Percentiles rank a stretch among this genome's conserved stretches.
phyloP scores from a whole-genome alignment of 2,888 invertebrate genomes.

The Drosophila kokeensis region DNA sequence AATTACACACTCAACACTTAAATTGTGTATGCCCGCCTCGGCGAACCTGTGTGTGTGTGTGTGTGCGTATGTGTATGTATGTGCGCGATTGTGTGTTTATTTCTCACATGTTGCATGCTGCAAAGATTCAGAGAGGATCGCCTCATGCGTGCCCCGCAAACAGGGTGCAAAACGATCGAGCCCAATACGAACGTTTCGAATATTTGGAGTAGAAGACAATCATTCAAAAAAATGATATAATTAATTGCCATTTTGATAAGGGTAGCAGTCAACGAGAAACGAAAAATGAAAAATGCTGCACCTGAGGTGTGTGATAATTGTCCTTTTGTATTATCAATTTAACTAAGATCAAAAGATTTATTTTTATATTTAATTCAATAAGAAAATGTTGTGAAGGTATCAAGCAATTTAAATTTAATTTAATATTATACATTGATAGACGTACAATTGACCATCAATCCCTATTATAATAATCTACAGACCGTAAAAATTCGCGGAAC shows the following conservation, averaged over 20 bases:
- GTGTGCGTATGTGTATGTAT: conserved; percentile 19
- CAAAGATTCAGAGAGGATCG: conserved; percentile 66
- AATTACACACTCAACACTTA: conserved; percentile 85
- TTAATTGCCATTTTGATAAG: conserved; percentile 63
- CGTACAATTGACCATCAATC: conserved; percentile 11
- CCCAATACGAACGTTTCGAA: conserved; percentile 47
- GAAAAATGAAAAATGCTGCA: conserved; percentile 26
- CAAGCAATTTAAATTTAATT: neutral
- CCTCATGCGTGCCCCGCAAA: conserved; percentile 45
- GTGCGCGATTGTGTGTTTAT: conserved; percentile 28
- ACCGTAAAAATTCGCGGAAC: conserved; percentile 64
- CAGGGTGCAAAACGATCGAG: conserved; percentile 75
- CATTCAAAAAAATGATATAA: conserved; percentile 48
- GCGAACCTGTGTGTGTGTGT: conserved; percentile 6
- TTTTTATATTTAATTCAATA: neutral
- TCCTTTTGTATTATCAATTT: conserved; percentile 16
- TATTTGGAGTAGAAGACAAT: conserved; percentile 44
- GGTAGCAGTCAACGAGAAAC: conserved; percentile 31
- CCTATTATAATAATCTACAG: neutral
- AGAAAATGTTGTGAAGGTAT: neutral
- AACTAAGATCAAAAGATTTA: neutral
- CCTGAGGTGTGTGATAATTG: conserved; percentile 54
- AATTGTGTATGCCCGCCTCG: conserved; percentile 69
- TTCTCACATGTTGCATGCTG: conserved; percentile 72
- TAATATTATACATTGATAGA: neutral